These are phyloP conservation scores for Montipora capitata DNA, from an alignment of 92 coral and sea anemone species.

Conservation along the genomic window DNA sequence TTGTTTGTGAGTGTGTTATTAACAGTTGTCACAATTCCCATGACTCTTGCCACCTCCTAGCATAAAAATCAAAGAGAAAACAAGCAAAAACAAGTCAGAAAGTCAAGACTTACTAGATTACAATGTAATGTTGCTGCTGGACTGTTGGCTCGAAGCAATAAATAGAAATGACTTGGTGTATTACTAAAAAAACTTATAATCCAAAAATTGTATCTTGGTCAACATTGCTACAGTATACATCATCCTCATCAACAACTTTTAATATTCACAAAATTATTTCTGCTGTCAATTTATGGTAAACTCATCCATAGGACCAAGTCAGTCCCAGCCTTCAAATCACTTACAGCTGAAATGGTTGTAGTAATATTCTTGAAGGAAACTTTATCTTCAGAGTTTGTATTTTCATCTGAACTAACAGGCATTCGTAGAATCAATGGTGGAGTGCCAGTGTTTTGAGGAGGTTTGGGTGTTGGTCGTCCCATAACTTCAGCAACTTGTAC, in stretches of 20 bases:
- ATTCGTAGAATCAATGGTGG: constrained; percentile 81
- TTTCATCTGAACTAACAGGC: constrained; percentile 65
- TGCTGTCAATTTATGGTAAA: too few relatives aligned
- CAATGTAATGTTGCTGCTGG: not conserved
- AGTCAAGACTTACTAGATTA: not conserved
- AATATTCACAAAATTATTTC: too few relatives aligned
- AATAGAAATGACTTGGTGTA: too few relatives aligned
- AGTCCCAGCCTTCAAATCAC: not conserved
- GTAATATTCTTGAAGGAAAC: constrained; percentile 26
- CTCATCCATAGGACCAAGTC: too few relatives aligned
- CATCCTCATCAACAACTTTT: too few relatives aligned
- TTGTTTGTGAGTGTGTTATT: constrained; percentile 63
- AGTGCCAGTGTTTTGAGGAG: constrained; percentile 75
- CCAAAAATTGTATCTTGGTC: too few relatives aligned
- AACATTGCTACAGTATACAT: too few relatives aligned
- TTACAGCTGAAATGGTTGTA: constrained; percentile 38
- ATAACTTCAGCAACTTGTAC: constrained; percentile 79
- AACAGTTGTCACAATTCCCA: constrained; percentile 59
- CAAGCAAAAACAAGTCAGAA: too few relatives aligned
- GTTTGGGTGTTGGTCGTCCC: constrained; percentile 83
- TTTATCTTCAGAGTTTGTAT: not conserved
- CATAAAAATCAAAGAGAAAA: not conserved
- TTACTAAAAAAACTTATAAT: too few relatives aligned
- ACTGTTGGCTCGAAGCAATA: too few relatives aligned
- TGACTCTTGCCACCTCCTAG: constrained; percentile 45